These are phyloP conservation scores for Drosophila sp. DNA, from an alignment of 1,140 invertebrate genomes.

Conservation along the genomic window DNA sequence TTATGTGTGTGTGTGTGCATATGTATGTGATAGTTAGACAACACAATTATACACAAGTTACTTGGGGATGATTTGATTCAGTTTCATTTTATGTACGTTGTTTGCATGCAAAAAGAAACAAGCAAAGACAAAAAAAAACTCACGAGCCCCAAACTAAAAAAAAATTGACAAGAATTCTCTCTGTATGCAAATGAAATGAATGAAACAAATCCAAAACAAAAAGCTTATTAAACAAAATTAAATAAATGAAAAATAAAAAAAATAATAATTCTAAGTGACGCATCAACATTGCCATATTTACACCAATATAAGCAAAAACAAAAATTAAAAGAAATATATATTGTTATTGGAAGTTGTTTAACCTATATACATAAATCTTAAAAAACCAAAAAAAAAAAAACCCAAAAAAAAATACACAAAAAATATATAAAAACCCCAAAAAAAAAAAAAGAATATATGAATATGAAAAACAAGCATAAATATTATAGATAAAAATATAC, in stretches of 20 bases:
- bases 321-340: slow-evolving; percentile 11
- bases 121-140: slow-evolving; percentile 13
- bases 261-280: slow-evolving; percentile 5
- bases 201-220: slow-evolving; percentile 17
- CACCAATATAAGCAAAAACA: slow-evolving; percentile 10
- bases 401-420: background rate
- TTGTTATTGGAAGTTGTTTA: slow-evolving; percentile 15
- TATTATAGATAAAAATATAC: background rate
- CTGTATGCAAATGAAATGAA: slow-evolving; percentile 28
- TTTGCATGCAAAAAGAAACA: slow-evolving; percentile 11
- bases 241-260: slow-evolving; percentile 1
- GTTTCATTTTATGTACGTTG: slow-evolving; percentile 5
- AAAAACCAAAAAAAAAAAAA: background rate
- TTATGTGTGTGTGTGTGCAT: background rate
- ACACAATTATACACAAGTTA: background rate
- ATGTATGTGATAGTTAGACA: background rate
- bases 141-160: slow-evolving; percentile 23
- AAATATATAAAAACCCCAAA: background rate
- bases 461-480: background rate
- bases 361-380: slow-evolving; percentile 9
- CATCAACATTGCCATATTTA: slow-evolving; percentile 19
- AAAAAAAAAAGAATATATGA: background rate
- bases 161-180: background rate
- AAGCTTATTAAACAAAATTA: slow-evolving; percentile 13
- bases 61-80: slow-evolving; percentile 2